Evolutionary conservation across 2,888 invertebrate species (phyloP).

Genomic region (Coleophora flavipennella): DNA sequence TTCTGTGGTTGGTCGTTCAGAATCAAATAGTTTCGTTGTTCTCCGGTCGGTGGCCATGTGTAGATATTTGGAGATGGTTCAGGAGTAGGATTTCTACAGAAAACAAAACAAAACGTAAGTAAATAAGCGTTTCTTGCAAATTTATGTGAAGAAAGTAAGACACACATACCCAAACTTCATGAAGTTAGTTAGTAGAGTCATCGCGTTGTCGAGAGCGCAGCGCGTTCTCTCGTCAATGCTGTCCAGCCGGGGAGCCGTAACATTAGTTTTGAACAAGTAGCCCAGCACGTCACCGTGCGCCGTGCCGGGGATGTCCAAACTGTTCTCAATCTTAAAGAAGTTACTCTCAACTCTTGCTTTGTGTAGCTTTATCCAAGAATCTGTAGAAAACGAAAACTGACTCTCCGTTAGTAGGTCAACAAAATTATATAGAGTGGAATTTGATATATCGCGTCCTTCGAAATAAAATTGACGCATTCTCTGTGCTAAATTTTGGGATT

Average conservation of each 20-base stretch:
- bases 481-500: constrained; percentile 17
- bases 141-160: too few species aligned
- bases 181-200: constrained; percentile 19
- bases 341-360: constrained; percentile 10
- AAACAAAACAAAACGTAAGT: not conserved
- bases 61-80: not conserved
- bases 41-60: constrained; percentile 6
- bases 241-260: constrained; percentile 10
- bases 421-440: constrained; percentile 13
- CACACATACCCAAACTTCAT: constrained; percentile 24
- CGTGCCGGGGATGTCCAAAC: constrained; percentile 13
- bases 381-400: constrained; percentile 14
- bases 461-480: constrained; percentile 25
- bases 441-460: constrained; percentile 12
- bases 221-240: constrained; percentile 13
- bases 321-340: constrained; percentile 11
- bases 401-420: constrained; percentile 17
- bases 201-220: constrained; percentile 13
- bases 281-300: constrained; percentile 20
- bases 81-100: constrained; percentile 3
- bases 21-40: constrained; percentile 16
- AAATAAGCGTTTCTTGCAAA: too few species aligned
- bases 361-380: constrained; percentile 16
- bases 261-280: constrained; percentile 19
- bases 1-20: constrained; percentile 17